Evolutionary conservation across 2,888 invertebrate genomes (phyloP).

Genomic region (Leptogaster cylindrica): DNA sequence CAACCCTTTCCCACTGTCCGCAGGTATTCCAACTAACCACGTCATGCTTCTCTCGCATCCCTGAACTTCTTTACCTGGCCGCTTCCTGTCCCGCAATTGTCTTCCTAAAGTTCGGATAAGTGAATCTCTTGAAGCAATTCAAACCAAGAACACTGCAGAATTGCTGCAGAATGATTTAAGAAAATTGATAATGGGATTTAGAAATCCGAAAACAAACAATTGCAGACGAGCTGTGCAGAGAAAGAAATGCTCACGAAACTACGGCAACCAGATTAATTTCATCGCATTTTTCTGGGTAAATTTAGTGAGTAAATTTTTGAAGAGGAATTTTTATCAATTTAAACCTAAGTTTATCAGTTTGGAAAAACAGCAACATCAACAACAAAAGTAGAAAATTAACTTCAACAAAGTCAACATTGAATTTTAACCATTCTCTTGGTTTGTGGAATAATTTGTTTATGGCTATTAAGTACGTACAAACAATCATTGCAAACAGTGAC

Average conservation of each 20-base stretch:
- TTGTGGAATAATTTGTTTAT: too few species aligned
- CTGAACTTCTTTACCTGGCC: background rate
- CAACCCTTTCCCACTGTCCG: background rate
- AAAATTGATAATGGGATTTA: slow-evolving; percentile 38
- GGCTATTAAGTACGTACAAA: too few species aligned
- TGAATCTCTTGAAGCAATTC: slow-evolving; percentile 28
- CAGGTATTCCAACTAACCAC: slow-evolving; percentile 9
- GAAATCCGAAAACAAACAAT: slow-evolving; percentile 25
- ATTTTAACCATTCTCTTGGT: too few species aligned
- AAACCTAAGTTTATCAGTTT: background rate
- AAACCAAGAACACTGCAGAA: slow-evolving; percentile 39
- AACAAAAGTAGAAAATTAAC: too few species aligned
- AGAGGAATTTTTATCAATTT: background rate
- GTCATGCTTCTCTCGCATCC: slow-evolving; percentile 8
- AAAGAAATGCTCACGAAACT: slow-evolving; percentile 8
- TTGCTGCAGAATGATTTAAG: slow-evolving; percentile 40
- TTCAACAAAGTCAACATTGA: too few species aligned
- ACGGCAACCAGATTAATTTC: slow-evolving; percentile 11
- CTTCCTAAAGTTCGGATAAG: slow-evolving; percentile 2
- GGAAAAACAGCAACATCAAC: too few species aligned
- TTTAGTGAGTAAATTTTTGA: background rate
- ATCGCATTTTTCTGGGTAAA: background rate
- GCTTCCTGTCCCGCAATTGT: background rate
- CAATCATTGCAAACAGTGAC: too few species aligned
- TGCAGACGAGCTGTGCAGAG: slow-evolving; percentile 1